Conservation (phyloP, 2,797 vertebrate genomes). For the Alosa sapidissima region DNA sequence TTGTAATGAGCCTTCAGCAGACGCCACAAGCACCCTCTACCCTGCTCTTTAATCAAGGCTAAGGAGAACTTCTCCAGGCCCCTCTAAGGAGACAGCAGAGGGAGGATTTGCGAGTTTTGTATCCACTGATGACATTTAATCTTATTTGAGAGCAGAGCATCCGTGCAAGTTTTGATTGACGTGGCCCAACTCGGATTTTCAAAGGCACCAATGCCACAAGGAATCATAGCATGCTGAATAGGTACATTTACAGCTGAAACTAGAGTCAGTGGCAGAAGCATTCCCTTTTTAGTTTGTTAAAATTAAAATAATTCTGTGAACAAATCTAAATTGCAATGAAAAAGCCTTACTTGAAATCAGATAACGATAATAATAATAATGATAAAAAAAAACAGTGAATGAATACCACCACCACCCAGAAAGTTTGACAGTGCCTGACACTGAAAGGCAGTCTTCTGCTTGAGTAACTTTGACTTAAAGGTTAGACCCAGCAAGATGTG, state of each 20-base stretch:
- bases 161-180: slow-evolving; percentile 71
- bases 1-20: slow-evolving; percentile 74
- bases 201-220: neutral
- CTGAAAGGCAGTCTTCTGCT: slow-evolving; percentile 37
- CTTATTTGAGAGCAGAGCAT: slow-evolving; percentile 72
- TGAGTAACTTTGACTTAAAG: slow-evolving; percentile 50
- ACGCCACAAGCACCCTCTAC: slow-evolving; percentile 69
- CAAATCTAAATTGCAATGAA: neutral
- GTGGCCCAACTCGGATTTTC: slow-evolving; percentile 56
- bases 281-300: neutral
- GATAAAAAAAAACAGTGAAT: neutral
- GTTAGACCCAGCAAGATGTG: slow-evolving; percentile 15
- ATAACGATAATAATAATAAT: neutral
- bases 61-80: slow-evolving; percentile 63
- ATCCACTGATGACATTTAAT: slow-evolving; percentile 78
- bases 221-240: neutral
- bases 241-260: neutral
- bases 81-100: slow-evolving; percentile 49
- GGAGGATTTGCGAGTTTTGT: slow-evolving; percentile 74
- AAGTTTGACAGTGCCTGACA: slow-evolving; percentile 46
- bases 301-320: neutral
- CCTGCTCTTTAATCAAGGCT: slow-evolving; percentile 74
- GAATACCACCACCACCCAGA: slow-evolving; percentile 24
- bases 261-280: neutral
- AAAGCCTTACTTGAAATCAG: neutral